Evolutionary conservation across 1,140 invertebrate genomes (phyloP).

Genomic region (Periplaneta americana): DNA sequence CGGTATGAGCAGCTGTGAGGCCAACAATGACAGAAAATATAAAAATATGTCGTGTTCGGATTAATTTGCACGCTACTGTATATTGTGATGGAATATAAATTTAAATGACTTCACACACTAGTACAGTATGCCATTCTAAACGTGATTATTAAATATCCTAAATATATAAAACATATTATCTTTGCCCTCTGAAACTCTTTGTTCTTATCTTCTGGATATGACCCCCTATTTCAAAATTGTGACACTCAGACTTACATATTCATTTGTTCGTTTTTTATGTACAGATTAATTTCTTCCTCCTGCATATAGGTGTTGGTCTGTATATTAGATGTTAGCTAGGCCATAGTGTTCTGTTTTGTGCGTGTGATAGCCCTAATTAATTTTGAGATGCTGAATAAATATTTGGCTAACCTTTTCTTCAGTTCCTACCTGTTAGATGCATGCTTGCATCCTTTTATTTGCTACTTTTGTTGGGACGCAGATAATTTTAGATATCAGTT

Average conservation of each 20-base stretch:
- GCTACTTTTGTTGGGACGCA: not conserved
- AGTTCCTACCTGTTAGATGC: not conserved
- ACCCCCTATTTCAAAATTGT: not conserved
- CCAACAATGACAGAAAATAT: too few relatives aligned
- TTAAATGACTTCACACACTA: not conserved
- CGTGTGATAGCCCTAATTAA: not conserved
- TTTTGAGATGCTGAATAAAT: not conserved
- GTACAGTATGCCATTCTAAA: not conserved
- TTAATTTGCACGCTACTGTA: too few relatives aligned
- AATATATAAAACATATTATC: too few relatives aligned
- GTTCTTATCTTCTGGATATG: too few relatives aligned
- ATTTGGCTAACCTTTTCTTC: not conserved
- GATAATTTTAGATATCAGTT: not conserved
- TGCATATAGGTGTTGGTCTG: not conserved
- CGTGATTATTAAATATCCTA: not conserved
- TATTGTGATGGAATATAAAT: not conserved
- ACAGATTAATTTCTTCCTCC: not conserved
- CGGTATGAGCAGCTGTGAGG: too few relatives aligned
- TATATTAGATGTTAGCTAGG: not conserved
- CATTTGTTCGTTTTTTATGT: not conserved
- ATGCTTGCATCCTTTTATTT: not conserved
- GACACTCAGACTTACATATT: not conserved
- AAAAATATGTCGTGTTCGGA: too few relatives aligned
- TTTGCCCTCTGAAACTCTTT: too few relatives aligned
- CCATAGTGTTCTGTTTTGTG: not conserved